phyloP scores from a whole-genome alignment of 1,140 invertebrate species.

The Dinoponera quadriceps region DNA sequence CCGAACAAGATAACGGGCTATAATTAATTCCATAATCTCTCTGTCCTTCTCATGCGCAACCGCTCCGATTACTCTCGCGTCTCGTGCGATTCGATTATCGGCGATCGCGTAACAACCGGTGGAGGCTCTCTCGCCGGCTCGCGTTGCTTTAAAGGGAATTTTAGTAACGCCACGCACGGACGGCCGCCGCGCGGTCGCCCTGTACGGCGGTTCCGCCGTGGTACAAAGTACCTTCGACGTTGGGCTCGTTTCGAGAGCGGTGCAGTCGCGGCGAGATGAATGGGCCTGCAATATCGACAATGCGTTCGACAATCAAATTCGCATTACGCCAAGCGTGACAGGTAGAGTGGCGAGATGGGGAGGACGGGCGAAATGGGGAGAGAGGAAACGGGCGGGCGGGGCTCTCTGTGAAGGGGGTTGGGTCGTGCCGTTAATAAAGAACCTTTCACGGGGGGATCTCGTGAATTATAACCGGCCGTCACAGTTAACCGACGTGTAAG shows the following conservation, averaged over 20 bases:
- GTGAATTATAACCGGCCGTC: constrained; percentile 58
- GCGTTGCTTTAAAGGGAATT: constrained; percentile 47
- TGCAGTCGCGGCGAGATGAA: constrained; percentile 58
- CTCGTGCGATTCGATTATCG: constrained; percentile 54
- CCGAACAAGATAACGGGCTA: constrained; percentile 34
- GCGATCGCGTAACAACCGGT: constrained; percentile 27
- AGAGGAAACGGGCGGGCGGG: not conserved
- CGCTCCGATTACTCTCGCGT: constrained; percentile 41
- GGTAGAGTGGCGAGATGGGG: constrained; percentile 58
- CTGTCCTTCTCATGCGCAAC: no score
- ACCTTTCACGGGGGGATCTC: constrained; percentile 52
- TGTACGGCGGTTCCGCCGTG: constrained; percentile 10
- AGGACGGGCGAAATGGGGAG: constrained; percentile 12
- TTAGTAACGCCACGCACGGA: constrained; percentile 52
- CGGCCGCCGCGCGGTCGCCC: constrained; percentile 25
- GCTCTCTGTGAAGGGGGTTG: not conserved
- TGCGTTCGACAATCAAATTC: constrained; percentile 61
- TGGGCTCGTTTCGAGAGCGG: constrained; percentile 50
- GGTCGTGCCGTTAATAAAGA: constrained; percentile 49
- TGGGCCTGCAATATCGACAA: constrained; percentile 59
- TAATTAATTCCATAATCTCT: constrained; percentile 59
- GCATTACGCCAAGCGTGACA: constrained; percentile 59
- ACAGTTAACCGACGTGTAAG: constrained; percentile 58
- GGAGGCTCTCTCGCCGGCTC: constrained; percentile 9
- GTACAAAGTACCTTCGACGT: constrained; percentile 54